Base-by-base conservation (phyloP, 2,888 invertebrate species). In the Cryptus armator region DNA sequence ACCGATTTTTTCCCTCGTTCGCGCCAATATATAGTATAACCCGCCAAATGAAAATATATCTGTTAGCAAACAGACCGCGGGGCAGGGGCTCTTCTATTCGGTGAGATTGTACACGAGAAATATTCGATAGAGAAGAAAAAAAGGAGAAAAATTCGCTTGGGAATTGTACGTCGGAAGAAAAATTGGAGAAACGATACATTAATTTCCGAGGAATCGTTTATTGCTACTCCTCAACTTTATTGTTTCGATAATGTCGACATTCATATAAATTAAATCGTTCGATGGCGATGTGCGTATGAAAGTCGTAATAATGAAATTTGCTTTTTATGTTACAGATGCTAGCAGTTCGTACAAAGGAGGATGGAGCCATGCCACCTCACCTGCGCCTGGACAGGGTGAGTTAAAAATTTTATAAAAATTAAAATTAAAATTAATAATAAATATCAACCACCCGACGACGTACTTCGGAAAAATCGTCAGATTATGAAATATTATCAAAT, bases 21-120 rank as follows among this genome's bases (percentile, higher is more conserved):
- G 91, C 91, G 91, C 92, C 93, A 93, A 62, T 62, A 62, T 48
- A 93, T 37, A 5, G 37, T 37, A 37, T 93, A 93, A 93, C 93
- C 92, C 44, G 91, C 93, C 93, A 92, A 93, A 93, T 93, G 93
- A 93, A 93, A 93, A 93, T 93, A 92, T 93, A 93, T 93, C 93
- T 93, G 92, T 93, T 90, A 86, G 91, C 90, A 93, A 93, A 93
- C 91, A 93, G 51, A 83, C 91, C 90, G 86, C 86, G 85, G 89
- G 89, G 81, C 46, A 43, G 43, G 75, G 51, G 64, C 48, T 16
- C 68, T 64, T 16, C 68, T 64, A 5, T 66, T 67, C 48, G 64
- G 29, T 51, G 67, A 81, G 70, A 78, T 68, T 32, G 78, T 67
- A 59, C 16, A 46, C 12, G 12, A 10, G 43, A 67, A 62, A 46